Evolutionary conservation across 2,113 vertebrate genomes (phyloP), one percentile per base, ranked within the genome.

Genomic region (Anhinga rufa): DNA sequence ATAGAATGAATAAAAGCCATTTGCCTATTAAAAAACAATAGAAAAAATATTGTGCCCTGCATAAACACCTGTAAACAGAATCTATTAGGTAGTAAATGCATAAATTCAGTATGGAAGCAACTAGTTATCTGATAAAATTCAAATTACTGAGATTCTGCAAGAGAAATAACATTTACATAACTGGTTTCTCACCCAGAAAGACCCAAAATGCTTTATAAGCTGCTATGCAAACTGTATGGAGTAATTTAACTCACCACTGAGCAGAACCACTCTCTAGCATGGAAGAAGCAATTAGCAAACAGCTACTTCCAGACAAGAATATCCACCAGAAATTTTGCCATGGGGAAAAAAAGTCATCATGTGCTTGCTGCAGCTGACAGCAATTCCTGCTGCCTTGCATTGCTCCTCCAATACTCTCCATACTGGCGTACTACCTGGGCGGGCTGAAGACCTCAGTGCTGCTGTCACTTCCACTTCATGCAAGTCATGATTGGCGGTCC

Each of bases 401-500:
- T 4, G 17, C 64, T 49, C 46, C 57, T 61, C 52, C 28, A 25
- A 9, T 7, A 3, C 44, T 7, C 25, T 22, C 18, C 17, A 2
- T 10, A 5, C 24, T 3, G n/a, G 10, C 8, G 28, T 5, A 1
- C 8, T 12, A 19, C 1, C 55, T 9, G 42, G 32, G 66, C 1
- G 2, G 49, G 34, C 60, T 66, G 51, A 29, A 12, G 38, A 22
- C 25, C 1, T 5, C 24, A 21, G 26, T 3, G 24, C 60, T 82
- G 54, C 54, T 25, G 32, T 10, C 42, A 49, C 4, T 48, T 31
- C 60, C 28, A 57, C 46, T 38, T 64, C 38, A 40, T 36, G 6
- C 6, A 36, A 55, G 49, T 19, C 40, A 14, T 0, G 7, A 54
- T 2, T 1, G 2, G n/a, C 31, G 8, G 2, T 42, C 46, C 44